Evolutionary conservation across 2,113 vertebrate species (phyloP).

Genomic region (Zosterops pallidus): DNA sequence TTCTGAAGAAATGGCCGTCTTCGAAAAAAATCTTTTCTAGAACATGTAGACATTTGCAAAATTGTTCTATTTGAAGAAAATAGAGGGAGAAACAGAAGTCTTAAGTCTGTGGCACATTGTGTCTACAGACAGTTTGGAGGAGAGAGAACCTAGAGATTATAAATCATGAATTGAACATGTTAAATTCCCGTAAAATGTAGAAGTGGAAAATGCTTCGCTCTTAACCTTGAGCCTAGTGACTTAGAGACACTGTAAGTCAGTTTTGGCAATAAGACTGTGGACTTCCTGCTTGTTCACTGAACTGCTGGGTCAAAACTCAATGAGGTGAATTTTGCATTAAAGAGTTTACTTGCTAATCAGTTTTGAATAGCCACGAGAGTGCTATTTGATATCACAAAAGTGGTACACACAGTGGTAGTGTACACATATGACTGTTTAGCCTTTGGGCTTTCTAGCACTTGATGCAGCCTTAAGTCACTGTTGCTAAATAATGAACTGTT

Average conservation of each 20-base stretch:
- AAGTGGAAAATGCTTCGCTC: conserved; percentile 87
- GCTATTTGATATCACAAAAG: conserved; percentile 64
- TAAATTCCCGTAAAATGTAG: conserved; percentile 90
- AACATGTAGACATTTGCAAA: conserved; percentile 87
- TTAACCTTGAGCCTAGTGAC: conserved; percentile 89
- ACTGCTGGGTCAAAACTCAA: conserved; percentile 87
- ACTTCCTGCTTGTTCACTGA: conserved; percentile 83
- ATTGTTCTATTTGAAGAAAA: conserved; percentile 89
- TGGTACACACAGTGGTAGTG: conserved; percentile 34
- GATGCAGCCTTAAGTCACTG: conserved; percentile 70
- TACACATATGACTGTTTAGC: conserved; percentile 65
- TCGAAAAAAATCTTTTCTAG: conserved; percentile 85
- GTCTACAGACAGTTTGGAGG: conserved; percentile 88
- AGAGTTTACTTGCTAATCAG: conserved; percentile 80
- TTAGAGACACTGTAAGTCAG: conserved; percentile 87
- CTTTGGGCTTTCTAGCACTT: conserved; percentile 58
- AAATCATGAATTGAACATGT: conserved; percentile 92
- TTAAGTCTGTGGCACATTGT: conserved; percentile 86
- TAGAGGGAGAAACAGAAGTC: conserved; percentile 90
- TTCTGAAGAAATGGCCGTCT: conserved; percentile 96
- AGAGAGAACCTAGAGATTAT: conserved; percentile 86
- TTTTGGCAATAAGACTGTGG: conserved; percentile 89
- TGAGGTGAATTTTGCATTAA: conserved; percentile 85
- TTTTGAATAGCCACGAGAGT: conserved; percentile 64
- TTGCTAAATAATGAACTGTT: conserved; percentile 74